Evolutionary conservation across 1,140 invertebrate species (phyloP), one percentile per base, ranked within the genome.

Genomic region (Varroa destructor): DNA sequence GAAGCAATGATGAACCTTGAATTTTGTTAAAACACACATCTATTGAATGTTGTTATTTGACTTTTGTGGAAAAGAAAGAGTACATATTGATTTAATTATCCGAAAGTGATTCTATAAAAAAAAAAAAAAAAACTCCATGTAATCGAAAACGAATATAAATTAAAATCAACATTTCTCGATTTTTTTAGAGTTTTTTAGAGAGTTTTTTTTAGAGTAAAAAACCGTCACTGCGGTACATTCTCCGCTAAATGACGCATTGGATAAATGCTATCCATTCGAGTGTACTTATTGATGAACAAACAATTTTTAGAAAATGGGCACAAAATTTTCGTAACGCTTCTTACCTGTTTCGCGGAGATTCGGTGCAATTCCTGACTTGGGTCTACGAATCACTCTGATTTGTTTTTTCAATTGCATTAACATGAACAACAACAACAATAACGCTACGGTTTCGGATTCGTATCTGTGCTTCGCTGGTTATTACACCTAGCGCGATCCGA

Each of bases 391-490:
- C 10, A 10, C 55, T n/a, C 10, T 56, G 55, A n/a, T 56, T n/a
- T 56, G 55, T 12, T 12, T n/a, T 12, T 10, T 12, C 10, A 56
- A 56, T n/a, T 12, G 55, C 55, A 56, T 56, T 56, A n/a, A n/a
- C n/a, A 56, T 56, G 10, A 56, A 56, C 55, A 56, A 56, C 55
- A 56, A 56, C 55, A 56, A 56, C 55, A 56, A 56, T n/a, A 56
- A 56, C 55, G n/a, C 10, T n/a, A 56, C 10, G n/a, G n/a, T n/a
- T n/a, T 12, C 55, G 55, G 55, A 12, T 12, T n/a, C 10, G n/a
- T n/a, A 12, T 56, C 10, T 56, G 55, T 12, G 10, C 10, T n/a
- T 12, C 10, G 10, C n/a, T n/a, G n/a, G 10, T 56, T 56, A 56
- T n/a, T 56, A n/a, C n/a, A n/a, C 10, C 55, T n/a, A 12, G 10